Evolutionary conservation across 2,888 invertebrate species (phyloP), one percentile per base, ranked within the genome.

Genomic region (Eupithecia abbreviata): DNA sequence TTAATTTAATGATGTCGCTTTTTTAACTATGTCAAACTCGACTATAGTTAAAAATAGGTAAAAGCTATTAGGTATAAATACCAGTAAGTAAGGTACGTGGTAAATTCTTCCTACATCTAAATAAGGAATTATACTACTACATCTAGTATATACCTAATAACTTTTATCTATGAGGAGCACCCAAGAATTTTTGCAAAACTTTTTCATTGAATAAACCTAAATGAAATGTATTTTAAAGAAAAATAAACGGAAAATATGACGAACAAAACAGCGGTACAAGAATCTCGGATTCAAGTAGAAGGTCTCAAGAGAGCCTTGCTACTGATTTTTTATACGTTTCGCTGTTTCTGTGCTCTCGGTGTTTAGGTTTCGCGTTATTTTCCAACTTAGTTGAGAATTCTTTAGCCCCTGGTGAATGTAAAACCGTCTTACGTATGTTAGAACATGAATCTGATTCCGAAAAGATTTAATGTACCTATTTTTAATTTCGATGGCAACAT

Each of bases 321-420:
- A 79, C 79, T 75, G 80, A 76, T 81, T 82, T 82, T 80, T 81
- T 79, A 77, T 80, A 79, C 77, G 69, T 75, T 76, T 74, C 76
- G 71, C 72, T 76, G 77, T 78, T 81, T 81, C 73, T 77, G 72
- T 78, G 77, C 74, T 80, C 72, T 71, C 73, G 58, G 73, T 80
- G 80, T 77, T 82, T 82, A 72, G 78, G 73, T 76, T 80, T 77
- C 65, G 66, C 79, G 71, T 80, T 82, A 82, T 79, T 79, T 78
- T 73, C 74, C 79, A 77, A 81, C 71, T 78, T 80, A 74, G 76
- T 78, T 73, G 70, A 79, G 77, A 82, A 78, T 80, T 80, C 45
- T 71, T 43, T 72, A 73, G 71, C 65, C 74, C 77, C 74, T 72
- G 72, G 47, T 74, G 65, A 76, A 76, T 73, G 45, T 45, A 68